phyloP scores from a whole-genome alignment of 2,797 vertebrate genomes.

The Spinibarbus caldwelli region DNA sequence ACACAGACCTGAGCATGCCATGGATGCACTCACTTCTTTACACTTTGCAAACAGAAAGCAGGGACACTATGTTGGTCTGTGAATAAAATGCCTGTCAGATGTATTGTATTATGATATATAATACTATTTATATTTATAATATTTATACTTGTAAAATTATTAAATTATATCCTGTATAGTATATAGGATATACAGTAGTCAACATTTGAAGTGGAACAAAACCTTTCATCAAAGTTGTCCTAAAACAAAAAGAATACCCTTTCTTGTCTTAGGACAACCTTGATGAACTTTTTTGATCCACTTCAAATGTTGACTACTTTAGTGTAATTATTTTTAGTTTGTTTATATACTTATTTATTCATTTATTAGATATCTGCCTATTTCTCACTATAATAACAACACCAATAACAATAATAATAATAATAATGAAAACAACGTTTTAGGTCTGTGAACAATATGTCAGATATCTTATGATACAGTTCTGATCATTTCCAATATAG shows the following conservation, averaged over 20 bases:
- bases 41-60: not conserved
- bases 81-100: conserved; percentile 1
- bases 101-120: not conserved
- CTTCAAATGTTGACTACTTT: too few relatives aligned
- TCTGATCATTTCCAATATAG: not conserved
- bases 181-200: too few relatives aligned
- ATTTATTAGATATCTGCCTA: not conserved
- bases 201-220: too few relatives aligned
- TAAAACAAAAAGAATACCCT: too few relatives aligned
- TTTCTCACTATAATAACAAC: not conserved
- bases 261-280: too few relatives aligned
- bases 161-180: too few relatives aligned
- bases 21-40: not conserved
- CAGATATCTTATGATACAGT: not conserved
- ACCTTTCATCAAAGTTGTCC: too few relatives aligned
- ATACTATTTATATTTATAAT: too few relatives aligned
- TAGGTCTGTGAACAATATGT: not conserved
- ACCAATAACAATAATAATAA: not conserved
- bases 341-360: not conserved
- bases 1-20: not conserved
- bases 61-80: not conserved
- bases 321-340: not conserved
- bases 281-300: too few relatives aligned
- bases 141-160: too few relatives aligned
- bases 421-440: not conserved